Base-by-base conservation (phyloP, 1,140 invertebrate species). In the Drepana arcuata region DNA sequence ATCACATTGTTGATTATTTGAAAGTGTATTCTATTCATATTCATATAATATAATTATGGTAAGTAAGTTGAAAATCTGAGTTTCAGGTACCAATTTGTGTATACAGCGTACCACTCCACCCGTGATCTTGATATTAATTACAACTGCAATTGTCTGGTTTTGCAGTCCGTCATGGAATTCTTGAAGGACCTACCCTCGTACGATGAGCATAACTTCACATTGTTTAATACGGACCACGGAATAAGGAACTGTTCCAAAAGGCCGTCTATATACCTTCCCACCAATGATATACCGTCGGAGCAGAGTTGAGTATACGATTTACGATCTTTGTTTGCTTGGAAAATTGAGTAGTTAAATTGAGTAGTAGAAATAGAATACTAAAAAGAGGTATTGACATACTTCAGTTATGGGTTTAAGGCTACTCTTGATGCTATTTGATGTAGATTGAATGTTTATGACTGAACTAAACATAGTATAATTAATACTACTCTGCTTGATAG, bases 171-270 rank as follows among this genome's bases (percentile, higher is more conserved):
- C 43, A 91, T 89, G 38, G 93, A 96, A 65, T 97, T 97, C 80
- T 81, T 97, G 26, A 95, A 95, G 78, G 95, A 93, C 42, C 84
- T 97, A 31, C 95, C 95, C 23, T 95, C 92, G 1, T 94, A 94
- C 59, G 90, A 97, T 84, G 92, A 95, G 68, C 91, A 90, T 47
- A 97, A 97, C 68, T 97, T 97, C 72, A 90, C 93, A 11, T 88
- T 92, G 67, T 95, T 94, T 70, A 94, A 95, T 75, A 91, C 91
- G 16, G 94, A 96, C 64, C 91, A 89, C 54, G 92, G 91, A 23
- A 93, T 92, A 53, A 89, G 93, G 72, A 92, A 90, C 16, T 91
- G 91, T 71, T 90, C 92, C 5, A 95, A 94, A 84, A 88, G 92
- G 57, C 93, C 94, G 29, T 93, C 94, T 10, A 92, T 96, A 24